Evolutionary conservation across 1,140 invertebrate genomes (phyloP), one percentile per base, ranked within the genome.

Genomic region (Sycophila sp.): DNA sequence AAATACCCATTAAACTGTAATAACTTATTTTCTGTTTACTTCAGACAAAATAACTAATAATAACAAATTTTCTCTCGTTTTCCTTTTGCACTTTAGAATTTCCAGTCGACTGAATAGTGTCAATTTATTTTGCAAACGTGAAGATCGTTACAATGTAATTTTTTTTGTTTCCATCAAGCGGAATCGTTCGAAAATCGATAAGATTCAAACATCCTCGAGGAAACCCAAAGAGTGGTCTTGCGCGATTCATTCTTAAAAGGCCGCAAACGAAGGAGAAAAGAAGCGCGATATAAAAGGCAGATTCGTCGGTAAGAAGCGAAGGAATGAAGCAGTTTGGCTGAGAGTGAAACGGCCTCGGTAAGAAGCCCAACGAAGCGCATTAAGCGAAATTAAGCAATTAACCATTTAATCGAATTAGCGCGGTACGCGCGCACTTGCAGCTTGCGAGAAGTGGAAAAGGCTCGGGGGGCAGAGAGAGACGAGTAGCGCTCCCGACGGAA

Each of bases 321-420:
- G 60, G 24, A 66, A 66, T 45, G 51, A 66, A 66, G 36, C 17
- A 19, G 30, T 32, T 13, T 24, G 4, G n/a, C 8, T 8, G n/a
- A 38, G 32, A 32, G 47, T n/a, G 51, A 67, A 34, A 66, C 8
- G 4, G 65, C 30, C 56, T 69, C 62, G 58, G 56, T 58, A 75
- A 75, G 73, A 60, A 63, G 65, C 34, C 38, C 72, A 73, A 64
- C 73, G 68, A 71, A 75, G 71, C 73, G 77, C 77, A 81, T 82
- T 81, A 80, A 81, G 76, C 74, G 76, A 74, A 81, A 82, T 82
- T 82, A 81, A 82, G 81, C 79, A 81, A 82, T 82, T 82, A 82
- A 81, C 75, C 77, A 80, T 80, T 82, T 82, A 82, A 78, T 80
- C 75, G 80, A 82, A 81, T 82, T 82, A 82, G 76, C 80, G 75